Base-by-base conservation (phyloP, 2,113 vertebrate species). In the Amblyornis subalaris region DNA sequence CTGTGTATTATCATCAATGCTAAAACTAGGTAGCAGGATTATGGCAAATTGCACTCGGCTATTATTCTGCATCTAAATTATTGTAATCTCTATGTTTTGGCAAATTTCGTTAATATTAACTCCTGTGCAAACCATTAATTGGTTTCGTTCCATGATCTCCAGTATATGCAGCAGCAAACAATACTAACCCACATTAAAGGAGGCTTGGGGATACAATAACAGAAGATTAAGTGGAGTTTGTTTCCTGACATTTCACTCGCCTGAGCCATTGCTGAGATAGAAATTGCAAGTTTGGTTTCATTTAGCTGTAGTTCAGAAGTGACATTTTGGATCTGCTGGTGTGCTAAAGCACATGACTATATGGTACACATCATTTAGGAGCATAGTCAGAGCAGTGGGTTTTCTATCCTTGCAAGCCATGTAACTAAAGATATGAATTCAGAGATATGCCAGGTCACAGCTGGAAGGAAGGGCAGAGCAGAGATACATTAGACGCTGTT, bases 321-420 rank as follows among this genome's bases (percentile, higher is more conserved):
- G 28, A 67, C 0, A 0, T 71, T 74, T 53, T 33, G 10, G 20
- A 53, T 65, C 31, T 85, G 45, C 10, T n/a, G 11, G 15, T 61
- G 29, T 76, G 40, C 33, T 60, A 65, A 80, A 84, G 25, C 18
- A 70, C 38, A 9, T n/a, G 42, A 40, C 23, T 62, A 1, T 31
- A 17, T 12, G 25, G 33, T 64, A 42, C 10, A 8, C 17, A 42
- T 54, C 3, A 20, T 67, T 79, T 60, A 71, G 35, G 35, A 75
- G 13, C 9, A 11, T 36, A 48, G 55, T 6, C 31, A 58, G 38
- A 88, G 38, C 54, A 64, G 23, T 42, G 33, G 10, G 3, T 70
- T 92, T 82, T 85, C 66, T 64, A 7, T 38, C 22, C 12, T 71
- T 78, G 48, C 12, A 50, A 75, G 15, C 22, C 72, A 14, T 33